These are phyloP conservation scores for Physeter macrocephalus DNA, from an alignment of 2,113 vertebrate species.

Conservation along the genomic window DNA sequence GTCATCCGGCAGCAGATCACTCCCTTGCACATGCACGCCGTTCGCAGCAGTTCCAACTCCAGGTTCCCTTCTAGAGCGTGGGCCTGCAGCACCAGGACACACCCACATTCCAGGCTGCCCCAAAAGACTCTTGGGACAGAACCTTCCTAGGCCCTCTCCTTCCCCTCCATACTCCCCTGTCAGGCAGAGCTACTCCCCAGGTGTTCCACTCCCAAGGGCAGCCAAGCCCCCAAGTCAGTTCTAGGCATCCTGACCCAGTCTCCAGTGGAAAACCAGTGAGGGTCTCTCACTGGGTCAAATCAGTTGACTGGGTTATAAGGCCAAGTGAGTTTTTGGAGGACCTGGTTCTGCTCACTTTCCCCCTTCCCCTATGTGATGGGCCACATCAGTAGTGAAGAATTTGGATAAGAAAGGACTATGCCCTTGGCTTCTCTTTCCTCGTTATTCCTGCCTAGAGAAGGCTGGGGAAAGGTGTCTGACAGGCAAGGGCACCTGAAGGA, in stretches of 20 bases:
- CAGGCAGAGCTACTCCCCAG: background rate
- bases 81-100: conserved; percentile 80
- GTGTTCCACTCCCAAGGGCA: background rate
- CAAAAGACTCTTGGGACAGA: background rate
- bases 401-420: background rate
- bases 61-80: conserved; percentile 86
- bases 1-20: conserved; percentile 97
- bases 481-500: background rate
- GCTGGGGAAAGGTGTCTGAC: background rate
- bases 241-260: background rate
- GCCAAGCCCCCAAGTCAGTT: background rate
- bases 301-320: background rate
- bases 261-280: background rate
- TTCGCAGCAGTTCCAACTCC: conserved; percentile 88
- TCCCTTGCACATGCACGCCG: conserved; percentile 91
- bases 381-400: background rate
- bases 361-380: background rate
- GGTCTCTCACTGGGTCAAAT: background rate
- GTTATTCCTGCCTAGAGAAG: background rate
- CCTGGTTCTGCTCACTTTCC: background rate
- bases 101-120: background rate
- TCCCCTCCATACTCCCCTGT: background rate
- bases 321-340: background rate
- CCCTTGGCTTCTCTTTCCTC: background rate
- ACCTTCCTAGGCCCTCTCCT: background rate